phyloP scores from a whole-genome alignment of 2,113 vertebrate genomes.

The Sylvia atricapilla region DNA sequence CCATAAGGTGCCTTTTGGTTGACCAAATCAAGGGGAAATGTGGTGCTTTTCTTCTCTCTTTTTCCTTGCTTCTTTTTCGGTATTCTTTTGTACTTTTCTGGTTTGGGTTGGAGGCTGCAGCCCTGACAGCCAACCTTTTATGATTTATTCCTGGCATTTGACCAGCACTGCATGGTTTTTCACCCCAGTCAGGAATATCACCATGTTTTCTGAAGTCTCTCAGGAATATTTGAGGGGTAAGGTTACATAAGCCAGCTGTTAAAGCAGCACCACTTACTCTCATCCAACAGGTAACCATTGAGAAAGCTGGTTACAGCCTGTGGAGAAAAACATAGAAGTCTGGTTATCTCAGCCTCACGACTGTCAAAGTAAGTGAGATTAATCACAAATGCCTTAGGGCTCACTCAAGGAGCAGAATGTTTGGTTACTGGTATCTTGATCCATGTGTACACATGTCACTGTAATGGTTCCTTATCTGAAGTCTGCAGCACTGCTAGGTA shows the following conservation, averaged over 20 bases:
- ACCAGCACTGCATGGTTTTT: not conserved
- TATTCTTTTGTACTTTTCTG: not conserved
- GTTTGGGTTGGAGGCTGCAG: not conserved
- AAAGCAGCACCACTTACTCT: not conserved
- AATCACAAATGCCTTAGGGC: not conserved
- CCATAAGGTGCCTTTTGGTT: not conserved
- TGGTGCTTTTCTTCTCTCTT: not conserved
- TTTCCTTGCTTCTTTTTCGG: not conserved
- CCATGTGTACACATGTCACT: rapidly evolving
- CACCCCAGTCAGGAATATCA: not conserved
- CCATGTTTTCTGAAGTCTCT: not conserved
- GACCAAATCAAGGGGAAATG: not conserved
- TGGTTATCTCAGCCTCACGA: not conserved
- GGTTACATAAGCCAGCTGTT: not conserved
- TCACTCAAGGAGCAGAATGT: not conserved
- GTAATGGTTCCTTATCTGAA: not conserved
- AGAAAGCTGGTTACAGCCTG: not conserved
- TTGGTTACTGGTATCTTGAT: not conserved
- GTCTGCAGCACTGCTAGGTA: not conserved
- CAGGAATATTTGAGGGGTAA: not conserved
- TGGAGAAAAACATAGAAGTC: not conserved
- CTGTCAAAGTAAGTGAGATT: not conserved
- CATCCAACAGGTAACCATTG: not conserved
- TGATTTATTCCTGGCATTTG: not conserved
- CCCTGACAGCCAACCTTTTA: not conserved